Evolutionary conservation across 1,140 invertebrate species (phyloP).

Genomic region (Orchesella cincta): DNA sequence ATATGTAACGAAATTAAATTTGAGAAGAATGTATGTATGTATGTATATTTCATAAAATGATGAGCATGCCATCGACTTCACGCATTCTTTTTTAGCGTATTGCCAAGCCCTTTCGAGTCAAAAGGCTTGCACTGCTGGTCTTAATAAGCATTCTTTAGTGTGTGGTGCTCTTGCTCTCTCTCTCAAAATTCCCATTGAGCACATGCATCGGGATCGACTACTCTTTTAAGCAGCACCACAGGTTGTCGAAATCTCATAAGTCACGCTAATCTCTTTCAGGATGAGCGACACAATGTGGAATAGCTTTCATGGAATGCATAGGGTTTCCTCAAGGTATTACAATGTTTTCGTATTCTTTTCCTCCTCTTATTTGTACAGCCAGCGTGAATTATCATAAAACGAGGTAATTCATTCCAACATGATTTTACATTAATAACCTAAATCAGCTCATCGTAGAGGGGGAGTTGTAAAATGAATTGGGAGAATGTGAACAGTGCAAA

Average conservation of each 20-base stretch:
- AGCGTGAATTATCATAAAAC: not conserved
- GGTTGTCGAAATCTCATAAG: conserved; percentile 42
- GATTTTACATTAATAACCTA: not conserved
- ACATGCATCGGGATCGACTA: not conserved
- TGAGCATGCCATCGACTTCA: too few species aligned
- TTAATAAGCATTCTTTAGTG: conserved; percentile 18
- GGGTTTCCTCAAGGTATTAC: too few species aligned
- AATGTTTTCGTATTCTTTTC: not conserved
- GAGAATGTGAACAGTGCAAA: not conserved
- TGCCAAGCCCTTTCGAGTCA: conserved; percentile 17
- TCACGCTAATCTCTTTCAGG: conserved; percentile 37
- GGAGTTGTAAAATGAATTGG: conserved; percentile 11
- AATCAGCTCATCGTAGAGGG: conserved; percentile 26
- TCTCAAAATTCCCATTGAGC: not conserved
- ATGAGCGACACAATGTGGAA: conserved; percentile 20
- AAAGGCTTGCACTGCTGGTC: conserved; percentile 7
- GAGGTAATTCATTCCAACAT: conserved; percentile 11
- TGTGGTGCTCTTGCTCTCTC: too few species aligned
- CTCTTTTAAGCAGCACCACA: conserved; percentile 30
- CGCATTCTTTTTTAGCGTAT: not conserved
- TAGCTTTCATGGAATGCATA: too few species aligned
- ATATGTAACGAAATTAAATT: not conserved
- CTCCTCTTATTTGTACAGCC: conserved; percentile 12
- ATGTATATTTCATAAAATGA: too few species aligned
- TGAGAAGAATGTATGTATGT: not conserved